These are phyloP conservation scores for Atta cephalotes DNA, from an alignment of 1,140 invertebrate genomes.

Conservation along the genomic window DNA sequence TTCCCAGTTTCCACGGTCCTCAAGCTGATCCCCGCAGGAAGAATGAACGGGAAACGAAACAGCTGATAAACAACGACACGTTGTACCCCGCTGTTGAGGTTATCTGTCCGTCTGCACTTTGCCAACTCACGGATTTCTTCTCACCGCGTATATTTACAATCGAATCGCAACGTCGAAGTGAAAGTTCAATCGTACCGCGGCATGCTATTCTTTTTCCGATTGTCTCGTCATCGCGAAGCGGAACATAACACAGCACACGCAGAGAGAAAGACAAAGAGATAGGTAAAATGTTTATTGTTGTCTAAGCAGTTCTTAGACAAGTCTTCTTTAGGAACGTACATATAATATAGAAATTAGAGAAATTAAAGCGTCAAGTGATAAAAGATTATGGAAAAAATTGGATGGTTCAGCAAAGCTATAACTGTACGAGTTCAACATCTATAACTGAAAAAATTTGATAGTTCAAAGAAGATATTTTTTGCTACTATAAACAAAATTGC, in stretches of 20 bases:
- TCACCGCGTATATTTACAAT: conserved; percentile 54
- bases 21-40: conserved; percentile 53
- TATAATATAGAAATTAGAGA: no score
- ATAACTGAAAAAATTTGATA: no score
- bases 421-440: no score
- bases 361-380: no score
- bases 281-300: no score
- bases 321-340: no score
- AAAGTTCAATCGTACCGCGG: conserved; percentile 63
- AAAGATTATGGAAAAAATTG: no score
- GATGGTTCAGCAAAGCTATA: no score
- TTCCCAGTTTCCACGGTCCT: conserved; percentile 39
- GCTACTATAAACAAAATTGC: no score
- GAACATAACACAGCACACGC: neutral
- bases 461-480: no score
- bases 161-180: conserved; percentile 60
- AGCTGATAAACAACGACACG: conserved; percentile 79
- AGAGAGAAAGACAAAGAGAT: conserved; percentile 19
- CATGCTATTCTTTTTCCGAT: conserved; percentile 69
- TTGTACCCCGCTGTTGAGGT: conserved; percentile 75
- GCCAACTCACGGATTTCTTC: conserved; percentile 69
- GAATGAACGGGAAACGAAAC: conserved; percentile 59
- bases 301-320: no score
- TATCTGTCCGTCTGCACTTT: conserved; percentile 79
- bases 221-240: conserved; percentile 67